A percentile compares a stretch with the other conserved stretches of the same genome.
Evolutionary conservation across 1,140 invertebrate species (phyloP).

Genomic region (Calliphora vicina): DNA sequence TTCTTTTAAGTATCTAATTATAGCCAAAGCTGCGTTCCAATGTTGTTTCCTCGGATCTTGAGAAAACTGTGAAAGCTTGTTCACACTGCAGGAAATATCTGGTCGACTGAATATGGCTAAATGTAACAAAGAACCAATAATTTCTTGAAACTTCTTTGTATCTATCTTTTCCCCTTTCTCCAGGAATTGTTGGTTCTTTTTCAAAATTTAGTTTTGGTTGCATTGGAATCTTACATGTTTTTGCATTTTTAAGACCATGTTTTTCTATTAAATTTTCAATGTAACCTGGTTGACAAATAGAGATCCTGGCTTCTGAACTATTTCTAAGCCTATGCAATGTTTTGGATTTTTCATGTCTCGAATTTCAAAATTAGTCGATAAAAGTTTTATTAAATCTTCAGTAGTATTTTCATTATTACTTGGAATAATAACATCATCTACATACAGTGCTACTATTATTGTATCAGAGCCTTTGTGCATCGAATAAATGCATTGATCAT

Average conservation of each 20-base stretch:
- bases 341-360: background rate
- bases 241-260: conserved; percentile 45
- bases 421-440: conserved; percentile 51
- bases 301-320: background rate
- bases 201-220: conserved; percentile 45
- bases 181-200: conserved; percentile 28
- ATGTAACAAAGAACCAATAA: conserved; percentile 61
- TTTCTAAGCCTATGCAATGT: background rate
- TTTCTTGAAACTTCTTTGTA: conserved; percentile 49
- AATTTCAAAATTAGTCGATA: background rate
- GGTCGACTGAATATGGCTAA: conserved; percentile 54
- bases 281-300: background rate
- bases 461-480: background rate
- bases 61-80: conserved; percentile 36
- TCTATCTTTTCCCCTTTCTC: conserved; percentile 7
- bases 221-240: conserved; percentile 42
- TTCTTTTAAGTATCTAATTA: background rate
- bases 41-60: conserved; percentile 23
- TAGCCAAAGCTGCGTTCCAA: background rate
- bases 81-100: conserved; percentile 57
- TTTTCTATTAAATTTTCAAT: conserved; percentile 44
- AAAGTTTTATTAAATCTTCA: too few species aligned
- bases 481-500: conserved; percentile 57
- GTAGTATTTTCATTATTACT: background rate
- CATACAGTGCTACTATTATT: conserved; percentile 40